Evolutionary conservation across 2,797 vertebrate genomes (phyloP).

Genomic region (Brachyrhaphis roseni): DNA sequence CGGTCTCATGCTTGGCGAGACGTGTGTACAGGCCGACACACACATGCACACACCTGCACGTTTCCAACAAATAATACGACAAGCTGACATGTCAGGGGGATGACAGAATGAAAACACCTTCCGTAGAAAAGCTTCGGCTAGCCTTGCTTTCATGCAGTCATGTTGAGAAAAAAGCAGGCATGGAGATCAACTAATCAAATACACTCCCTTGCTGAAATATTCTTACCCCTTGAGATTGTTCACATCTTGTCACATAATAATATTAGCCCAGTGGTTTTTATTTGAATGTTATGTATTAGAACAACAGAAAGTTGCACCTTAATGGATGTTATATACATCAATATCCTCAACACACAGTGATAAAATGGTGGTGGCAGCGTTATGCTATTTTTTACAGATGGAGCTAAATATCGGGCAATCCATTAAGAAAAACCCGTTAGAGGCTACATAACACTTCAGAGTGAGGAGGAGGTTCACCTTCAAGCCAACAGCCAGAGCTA

Average conservation of each 20-base stretch:
- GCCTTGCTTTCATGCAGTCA: slow-evolving; percentile 18
- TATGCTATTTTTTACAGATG: neutral
- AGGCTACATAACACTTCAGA: neutral
- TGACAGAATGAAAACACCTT: slow-evolving; percentile 37
- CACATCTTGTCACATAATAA: neutral
- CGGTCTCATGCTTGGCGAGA: slow-evolving; percentile 58
- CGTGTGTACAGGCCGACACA: slow-evolving; percentile 15
- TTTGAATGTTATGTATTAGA: neutral
- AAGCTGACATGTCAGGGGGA: slow-evolving; percentile 38
- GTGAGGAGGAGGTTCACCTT: neutral
- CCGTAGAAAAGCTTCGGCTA: slow-evolving; percentile 17
- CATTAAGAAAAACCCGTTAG: neutral
- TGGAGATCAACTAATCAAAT: slow-evolving; percentile 31
- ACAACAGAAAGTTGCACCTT: neutral
- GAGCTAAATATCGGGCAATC: neutral
- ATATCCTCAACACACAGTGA: neutral
- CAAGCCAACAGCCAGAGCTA: neutral
- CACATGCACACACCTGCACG: slow-evolving; percentile 6
- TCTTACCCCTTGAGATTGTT: neutral
- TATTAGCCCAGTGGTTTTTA: neutral
- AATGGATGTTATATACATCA: neutral
- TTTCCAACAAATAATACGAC: slow-evolving; percentile 32
- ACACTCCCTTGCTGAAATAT: slow-evolving; percentile 5
- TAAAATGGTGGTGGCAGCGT: neutral
- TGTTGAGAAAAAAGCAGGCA: slow-evolving; percentile 19